phyloP scores from a whole-genome alignment of 1,140 invertebrate genomes.

The Melitaea cinxia region DNA sequence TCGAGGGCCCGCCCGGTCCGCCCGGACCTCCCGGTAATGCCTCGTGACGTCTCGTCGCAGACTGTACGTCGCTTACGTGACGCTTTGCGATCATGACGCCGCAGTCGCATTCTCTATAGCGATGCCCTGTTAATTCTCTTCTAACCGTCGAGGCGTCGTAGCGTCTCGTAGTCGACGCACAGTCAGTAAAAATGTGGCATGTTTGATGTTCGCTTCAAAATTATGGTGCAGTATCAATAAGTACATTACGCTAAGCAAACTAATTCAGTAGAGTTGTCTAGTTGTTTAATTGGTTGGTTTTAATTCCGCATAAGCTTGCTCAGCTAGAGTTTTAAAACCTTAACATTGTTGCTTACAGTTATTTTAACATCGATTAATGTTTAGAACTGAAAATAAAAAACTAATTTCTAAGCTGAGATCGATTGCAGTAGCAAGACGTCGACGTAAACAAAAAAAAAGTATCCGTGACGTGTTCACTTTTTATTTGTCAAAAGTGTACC shows the following conservation, averaged over 20 bases:
- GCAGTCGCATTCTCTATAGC: background rate
- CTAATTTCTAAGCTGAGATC: too few species aligned
- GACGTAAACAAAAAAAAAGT: too few species aligned
- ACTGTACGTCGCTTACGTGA: background rate
- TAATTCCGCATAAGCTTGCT: background rate
- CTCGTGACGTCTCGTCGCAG: background rate
- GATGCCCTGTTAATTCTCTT: too few species aligned
- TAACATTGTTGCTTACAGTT: background rate
- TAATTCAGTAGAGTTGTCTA: background rate
- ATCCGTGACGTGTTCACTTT: too few species aligned
- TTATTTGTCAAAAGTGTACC: too few species aligned
- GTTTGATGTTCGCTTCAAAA: background rate
- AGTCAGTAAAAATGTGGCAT: background rate
- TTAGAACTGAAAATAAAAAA: too few species aligned
- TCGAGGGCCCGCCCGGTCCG: conserved; percentile 96
- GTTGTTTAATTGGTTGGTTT: background rate
- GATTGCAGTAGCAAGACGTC: too few species aligned
- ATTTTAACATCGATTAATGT: too few species aligned
- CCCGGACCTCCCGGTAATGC: conserved; percentile 91
- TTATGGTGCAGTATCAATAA: background rate
- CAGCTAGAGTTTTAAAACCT: background rate
- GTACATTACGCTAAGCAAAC: conserved; percentile 5
- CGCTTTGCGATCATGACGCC: background rate
- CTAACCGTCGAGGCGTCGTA: background rate
- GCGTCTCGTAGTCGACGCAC: background rate